Evolutionary conservation across 2,113 vertebrate species (phyloP).

Genomic region (Myodes glareolus): DNA sequence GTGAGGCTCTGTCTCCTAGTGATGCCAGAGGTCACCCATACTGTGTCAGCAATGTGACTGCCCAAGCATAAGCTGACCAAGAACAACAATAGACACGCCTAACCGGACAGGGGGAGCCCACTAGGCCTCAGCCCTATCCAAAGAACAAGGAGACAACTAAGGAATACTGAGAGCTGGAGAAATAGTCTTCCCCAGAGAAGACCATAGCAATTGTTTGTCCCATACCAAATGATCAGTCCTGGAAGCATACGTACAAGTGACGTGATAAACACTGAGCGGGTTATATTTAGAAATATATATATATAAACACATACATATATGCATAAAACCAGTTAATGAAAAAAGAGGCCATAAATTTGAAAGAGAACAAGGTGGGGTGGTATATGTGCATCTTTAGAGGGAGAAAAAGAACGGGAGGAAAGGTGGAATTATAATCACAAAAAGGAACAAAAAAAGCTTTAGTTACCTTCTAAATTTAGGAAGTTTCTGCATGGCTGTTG

Average conservation of each 20-base stretch:
- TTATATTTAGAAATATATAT: neutral
- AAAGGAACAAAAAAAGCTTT: neutral
- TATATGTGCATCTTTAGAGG: neutral
- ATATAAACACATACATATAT: no score
- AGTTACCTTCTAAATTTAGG: neutral
- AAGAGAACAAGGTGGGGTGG: neutral
- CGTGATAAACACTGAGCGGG: neutral
- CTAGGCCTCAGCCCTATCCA: neutral
- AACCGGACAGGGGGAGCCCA: neutral
- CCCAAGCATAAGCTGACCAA: neutral
- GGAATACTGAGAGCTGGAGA: neutral
- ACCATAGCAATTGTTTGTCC: neutral
- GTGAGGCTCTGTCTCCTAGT: neutral
- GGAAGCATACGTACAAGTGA: neutral
- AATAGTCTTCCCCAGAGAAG: neutral
- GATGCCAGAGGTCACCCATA: no score
- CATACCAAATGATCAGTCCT: neutral
- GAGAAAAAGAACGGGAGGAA: neutral
- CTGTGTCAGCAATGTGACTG: neutral
- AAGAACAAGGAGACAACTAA: neutral
- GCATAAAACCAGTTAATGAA: neutral
- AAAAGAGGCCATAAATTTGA: neutral
- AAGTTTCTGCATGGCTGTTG: neutral
- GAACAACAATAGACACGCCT: neutral
- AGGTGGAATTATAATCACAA: neutral